Base-by-base conservation (phyloP, 2,888 invertebrate genomes). In the Metopia argyrocephala region DNA sequence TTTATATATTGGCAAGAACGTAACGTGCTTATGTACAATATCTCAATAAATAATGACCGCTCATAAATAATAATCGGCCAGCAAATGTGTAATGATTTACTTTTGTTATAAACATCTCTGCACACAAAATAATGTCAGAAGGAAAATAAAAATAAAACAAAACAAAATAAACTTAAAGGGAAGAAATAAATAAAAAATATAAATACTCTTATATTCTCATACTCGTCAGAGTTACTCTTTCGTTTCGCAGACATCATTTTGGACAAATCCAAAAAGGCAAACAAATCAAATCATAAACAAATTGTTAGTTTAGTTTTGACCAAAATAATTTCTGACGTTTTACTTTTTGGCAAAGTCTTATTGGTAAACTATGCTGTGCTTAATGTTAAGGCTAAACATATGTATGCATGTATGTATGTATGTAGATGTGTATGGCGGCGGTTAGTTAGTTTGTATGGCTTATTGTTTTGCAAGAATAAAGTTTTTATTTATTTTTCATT, bases 11-110 rank as follows among this genome's bases (percentile, higher is more conserved):
- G n/a, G n/a, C n/a, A n/a, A n/a, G n/a, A 48, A 59, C 71, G 66
- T 79, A 82, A 78, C 86, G 86, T 86, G 86, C 86, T 84, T 84
- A 83, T 84, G 85, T 85, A 87, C 86, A 86, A 87, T 87, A 87
- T 87, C 87, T 87, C 87, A 87, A 87, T 87, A 87, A 87, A 87
- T 87, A 87, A 87, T 87, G 86, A 87, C 87, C 85, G 86, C 85
- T 86, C 86, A 87, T 87, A 87, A 87, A 87, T 87, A 87, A 87
- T 87, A 87, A 87, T 87, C 87, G 87, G 85, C 85, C 86, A 86
- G 85, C 85, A 86, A 86, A 86, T 85, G 85, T 84, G 83, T 84
- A 85, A 85, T 84, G 85, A 84, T 84, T 84, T 84, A 84, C 84
- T 84, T 85, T 83, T 76, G 79, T 79, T 64, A 78, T 66, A 73